Conservation (phyloP, 2,797 vertebrate genomes). For the Neoniphon sammara region DNA sequence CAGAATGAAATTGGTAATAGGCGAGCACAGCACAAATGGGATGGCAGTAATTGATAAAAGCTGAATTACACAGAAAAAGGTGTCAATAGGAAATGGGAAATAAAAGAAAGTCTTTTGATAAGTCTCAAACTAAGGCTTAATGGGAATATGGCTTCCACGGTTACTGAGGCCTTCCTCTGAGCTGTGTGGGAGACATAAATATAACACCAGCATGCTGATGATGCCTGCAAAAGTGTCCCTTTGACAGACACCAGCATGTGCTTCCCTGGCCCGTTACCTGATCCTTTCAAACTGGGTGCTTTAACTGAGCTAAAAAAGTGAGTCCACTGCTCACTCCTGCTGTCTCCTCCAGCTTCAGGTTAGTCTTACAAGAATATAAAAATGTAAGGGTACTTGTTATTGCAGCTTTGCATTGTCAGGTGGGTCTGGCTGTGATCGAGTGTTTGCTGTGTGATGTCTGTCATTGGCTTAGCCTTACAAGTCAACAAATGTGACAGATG, state of each 20-base stretch:
- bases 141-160: conserved; percentile 52
- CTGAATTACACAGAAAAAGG: conserved; percentile 1
- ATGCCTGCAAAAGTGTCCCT: conserved; percentile 88
- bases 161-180: conserved; percentile 61
- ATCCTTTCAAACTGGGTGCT: conserved; percentile 87
- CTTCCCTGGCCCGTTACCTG: conserved; percentile 83
- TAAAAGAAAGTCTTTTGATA: conserved; percentile 2
- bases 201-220: conserved; percentile 84
- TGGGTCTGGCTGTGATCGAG: conserved; percentile 6
- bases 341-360: conserved; percentile 83
- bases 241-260: conserved; percentile 98
- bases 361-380: conserved; percentile 75
- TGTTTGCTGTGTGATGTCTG: conserved; percentile 20
- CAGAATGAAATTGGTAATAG: conserved; percentile 11
- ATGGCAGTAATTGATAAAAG: not conserved
- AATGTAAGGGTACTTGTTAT: conserved; percentile 45
- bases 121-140: conserved; percentile 23
- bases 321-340: conserved; percentile 80
- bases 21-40: not conserved
- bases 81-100: not conserved
- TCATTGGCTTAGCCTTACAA: not conserved
- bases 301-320: conserved; percentile 86
- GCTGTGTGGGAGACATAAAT: conserved; percentile 82
- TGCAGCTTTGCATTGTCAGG: conserved; percentile 15
- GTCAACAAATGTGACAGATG: conserved; percentile 30